Evolutionary conservation across 2,888 invertebrate genomes (phyloP), one percentile per base, ranked within the genome.

Genomic region (Psylliodes chrysocephalus): DNA sequence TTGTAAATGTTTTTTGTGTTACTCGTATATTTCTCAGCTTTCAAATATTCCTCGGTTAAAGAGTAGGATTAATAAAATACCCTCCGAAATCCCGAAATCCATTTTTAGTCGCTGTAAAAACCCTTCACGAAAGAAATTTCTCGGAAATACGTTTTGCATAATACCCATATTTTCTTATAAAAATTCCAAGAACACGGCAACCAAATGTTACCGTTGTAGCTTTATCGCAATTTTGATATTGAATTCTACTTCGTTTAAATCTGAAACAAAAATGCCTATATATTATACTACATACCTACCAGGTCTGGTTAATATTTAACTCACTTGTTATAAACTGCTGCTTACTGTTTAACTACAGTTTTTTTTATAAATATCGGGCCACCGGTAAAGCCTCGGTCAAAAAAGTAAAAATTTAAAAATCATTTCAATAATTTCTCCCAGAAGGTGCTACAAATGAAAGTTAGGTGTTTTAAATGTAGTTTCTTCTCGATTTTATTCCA

Each of bases 201-300:
- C 52, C 51, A 35, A 52, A 52, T 52, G 51, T 52, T 52, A 17
- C 51, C 51, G 51, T 52, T 52, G 49, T 47, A 47, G 52, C 38
- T 52, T 52, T 52, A 52, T 52, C 52, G 35, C 52, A 18, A 52
- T 52, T 52, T 52, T 38, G 35, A 52, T 52, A 52, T 38, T 38
- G 52, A 35, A 52, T 35, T 33, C 33, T 35, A 38, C 35, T 52
- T 22, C 25, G 19, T 47, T 47, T 25, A 47, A 47, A 47, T 47
- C 12, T 47, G 25, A 47, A 25, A 22, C 25, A 47, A 47, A 47
- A 25, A 14, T 14, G n/a, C 35, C 6, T 35, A 35, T 35, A 8
- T 3, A 2, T 12, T 1, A 4, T 5, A 2, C 10, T 1, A 4
- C 2, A 14, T 35, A 10, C 14, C 6, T 35, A 35, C 35, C 14